A percentile compares a stretch with the other conserved stretches of the same genome.
These are phyloP conservation scores for Psittacula cyanocephala DNA, from an alignment of 2,113 vertebrate genomes.

Conservation along the genomic window DNA sequence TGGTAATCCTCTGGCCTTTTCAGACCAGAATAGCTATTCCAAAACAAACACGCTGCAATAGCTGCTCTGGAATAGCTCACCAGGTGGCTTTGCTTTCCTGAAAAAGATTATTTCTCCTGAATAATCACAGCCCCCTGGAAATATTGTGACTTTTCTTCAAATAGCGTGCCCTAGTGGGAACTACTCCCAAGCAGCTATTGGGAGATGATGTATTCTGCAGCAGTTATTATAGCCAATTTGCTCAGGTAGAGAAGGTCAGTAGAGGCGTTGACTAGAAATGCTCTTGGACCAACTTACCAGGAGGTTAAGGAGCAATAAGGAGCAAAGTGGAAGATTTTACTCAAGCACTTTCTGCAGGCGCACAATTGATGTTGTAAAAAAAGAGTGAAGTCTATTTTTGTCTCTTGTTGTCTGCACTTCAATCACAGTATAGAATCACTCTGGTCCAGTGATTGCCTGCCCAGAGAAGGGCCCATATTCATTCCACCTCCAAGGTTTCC, in stretches of 20 bases:
- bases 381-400: not conserved
- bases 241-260: not conserved
- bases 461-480: slow-evolving; percentile 35
- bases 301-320: slow-evolving; percentile 23
- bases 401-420: not conserved
- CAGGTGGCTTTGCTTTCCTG: not conserved
- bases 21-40: not conserved
- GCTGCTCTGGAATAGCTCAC: not conserved
- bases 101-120: not conserved
- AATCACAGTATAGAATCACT: slow-evolving; percentile 9
- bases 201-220: not conserved
- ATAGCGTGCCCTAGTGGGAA: not conserved
- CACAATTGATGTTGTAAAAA: not conserved
- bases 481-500: slow-evolving; percentile 53
- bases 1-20: not conserved
- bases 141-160: not conserved
- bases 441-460: slow-evolving; percentile 19
- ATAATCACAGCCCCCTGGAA: not conserved
- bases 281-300: not conserved
- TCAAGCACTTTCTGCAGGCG: not conserved
- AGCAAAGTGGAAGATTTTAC: slow-evolving; percentile 13
- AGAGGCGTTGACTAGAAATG: not conserved
- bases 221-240: not conserved
- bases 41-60: not conserved
- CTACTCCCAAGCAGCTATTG: not conserved